These are phyloP conservation scores for Thalpophila matura DNA, from an alignment of 2,888 invertebrate genomes.

Conservation along the genomic window DNA sequence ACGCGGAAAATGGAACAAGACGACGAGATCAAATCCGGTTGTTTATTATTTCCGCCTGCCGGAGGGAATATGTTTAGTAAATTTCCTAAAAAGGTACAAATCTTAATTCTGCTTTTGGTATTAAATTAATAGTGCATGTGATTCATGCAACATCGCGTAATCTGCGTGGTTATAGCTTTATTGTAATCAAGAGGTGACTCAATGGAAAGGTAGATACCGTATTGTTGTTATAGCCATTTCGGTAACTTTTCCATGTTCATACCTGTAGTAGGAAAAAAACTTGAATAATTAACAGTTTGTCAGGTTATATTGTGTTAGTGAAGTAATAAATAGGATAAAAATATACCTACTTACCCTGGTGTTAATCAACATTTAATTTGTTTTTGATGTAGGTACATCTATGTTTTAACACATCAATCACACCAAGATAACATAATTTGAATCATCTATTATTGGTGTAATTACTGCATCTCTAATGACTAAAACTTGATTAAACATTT, in stretches of 20 bases:
- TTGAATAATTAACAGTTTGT: not conserved
- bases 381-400: too few relatives aligned
- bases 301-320: too few relatives aligned
- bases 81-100: constrained; percentile 93
- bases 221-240: constrained; percentile 40
- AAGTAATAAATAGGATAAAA: not conserved
- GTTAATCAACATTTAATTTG: too few relatives aligned
- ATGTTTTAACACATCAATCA: too few relatives aligned
- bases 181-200: constrained; percentile 61
- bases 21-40: constrained; percentile 94
- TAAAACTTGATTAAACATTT: not conserved
- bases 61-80: constrained; percentile 92
- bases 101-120: constrained; percentile 16
- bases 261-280: constrained; percentile 11
- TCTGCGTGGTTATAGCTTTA: constrained; percentile 44
- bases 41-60: constrained; percentile 94
- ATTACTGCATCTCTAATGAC: not conserved
- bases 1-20: constrained; percentile 92
- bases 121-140: constrained; percentile 34
- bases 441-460: not conserved
- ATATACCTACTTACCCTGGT: not conserved
- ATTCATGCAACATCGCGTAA: constrained; percentile 47
- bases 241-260: constrained; percentile 19
- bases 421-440: too few relatives aligned
- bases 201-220: constrained; percentile 55